phyloP scores from a whole-genome alignment of 2,888 invertebrate species.

The Geophilus truncorum region DNA sequence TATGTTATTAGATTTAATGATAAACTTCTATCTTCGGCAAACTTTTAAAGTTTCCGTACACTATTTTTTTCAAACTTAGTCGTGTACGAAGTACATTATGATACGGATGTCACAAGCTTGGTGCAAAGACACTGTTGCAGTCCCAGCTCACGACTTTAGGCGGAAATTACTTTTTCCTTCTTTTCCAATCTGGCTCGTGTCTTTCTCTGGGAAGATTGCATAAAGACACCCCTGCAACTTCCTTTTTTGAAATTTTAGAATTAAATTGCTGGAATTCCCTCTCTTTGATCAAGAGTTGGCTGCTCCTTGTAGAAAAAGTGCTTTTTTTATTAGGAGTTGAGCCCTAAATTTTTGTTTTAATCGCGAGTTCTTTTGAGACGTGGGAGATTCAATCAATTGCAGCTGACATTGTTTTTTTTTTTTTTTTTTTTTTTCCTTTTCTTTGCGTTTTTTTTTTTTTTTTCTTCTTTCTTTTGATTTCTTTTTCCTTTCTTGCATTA shows the following conservation, averaged over 20 bases:
- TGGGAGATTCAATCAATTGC: background rate
- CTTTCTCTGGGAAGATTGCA: background rate
- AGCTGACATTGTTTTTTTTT: background rate
- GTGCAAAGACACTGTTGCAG: background rate
- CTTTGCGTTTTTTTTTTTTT: no score
- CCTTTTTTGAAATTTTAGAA: background rate
- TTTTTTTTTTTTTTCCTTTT: background rate
- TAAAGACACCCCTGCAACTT: background rate
- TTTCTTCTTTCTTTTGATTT: no score
- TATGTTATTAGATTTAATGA: no score
- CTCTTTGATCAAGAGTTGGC: background rate
- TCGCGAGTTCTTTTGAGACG: background rate
- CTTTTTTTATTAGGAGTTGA: background rate
- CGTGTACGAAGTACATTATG: no score
- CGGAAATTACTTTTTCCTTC: constrained; percentile 15
- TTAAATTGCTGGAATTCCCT: background rate
- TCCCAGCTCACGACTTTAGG: constrained; percentile 16
- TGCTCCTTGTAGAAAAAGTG: background rate
- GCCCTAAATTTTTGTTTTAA: background rate
- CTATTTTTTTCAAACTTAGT: no score
- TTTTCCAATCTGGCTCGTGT: background rate
- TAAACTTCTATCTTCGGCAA: no score
- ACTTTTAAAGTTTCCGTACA: no score
- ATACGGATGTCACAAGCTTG: no score
- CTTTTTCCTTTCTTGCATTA: no score